Evolutionary conservation across 1,140 invertebrate species (phyloP).

Genomic region (Hestina assimilis): DNA sequence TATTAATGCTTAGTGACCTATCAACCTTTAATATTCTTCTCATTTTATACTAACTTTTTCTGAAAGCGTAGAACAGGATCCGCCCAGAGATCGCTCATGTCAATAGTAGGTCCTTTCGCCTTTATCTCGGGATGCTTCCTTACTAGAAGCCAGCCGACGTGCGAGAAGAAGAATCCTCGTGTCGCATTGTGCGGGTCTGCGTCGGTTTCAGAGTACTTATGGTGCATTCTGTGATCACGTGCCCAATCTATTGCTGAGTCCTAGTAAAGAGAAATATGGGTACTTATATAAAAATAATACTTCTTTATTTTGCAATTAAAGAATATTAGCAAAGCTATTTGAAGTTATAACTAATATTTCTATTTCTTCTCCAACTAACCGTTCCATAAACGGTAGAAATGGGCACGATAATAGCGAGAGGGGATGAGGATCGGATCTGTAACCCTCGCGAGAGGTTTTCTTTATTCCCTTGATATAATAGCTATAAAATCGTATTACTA

Average conservation of each 20-base stretch:
- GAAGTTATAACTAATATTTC: neutral
- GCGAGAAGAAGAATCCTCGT: slow-evolving; percentile 92
- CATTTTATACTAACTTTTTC: slow-evolving; percentile 78
- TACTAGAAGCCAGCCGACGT: slow-evolving; percentile 90
- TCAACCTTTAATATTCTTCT: neutral
- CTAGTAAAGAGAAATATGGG: slow-evolving; percentile 30
- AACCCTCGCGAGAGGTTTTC: too few species aligned
- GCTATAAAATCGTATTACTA: too few species aligned
- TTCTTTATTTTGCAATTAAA: neutral
- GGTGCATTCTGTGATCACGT: slow-evolving; percentile 89
- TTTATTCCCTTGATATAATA: too few species aligned
- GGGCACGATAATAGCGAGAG: too few species aligned
- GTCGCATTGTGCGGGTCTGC: slow-evolving; percentile 90
- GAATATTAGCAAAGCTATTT: neutral
- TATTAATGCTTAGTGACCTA: too few species aligned
- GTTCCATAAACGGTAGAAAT: too few species aligned
- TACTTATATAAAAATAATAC: neutral
- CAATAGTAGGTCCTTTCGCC: slow-evolving; percentile 82
- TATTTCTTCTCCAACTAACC: too few species aligned
- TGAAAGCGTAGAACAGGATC: slow-evolving; percentile 88
- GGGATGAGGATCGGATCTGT: too few species aligned
- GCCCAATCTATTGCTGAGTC: slow-evolving; percentile 78
- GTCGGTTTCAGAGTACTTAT: slow-evolving; percentile 87
- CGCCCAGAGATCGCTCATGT: slow-evolving; percentile 85
- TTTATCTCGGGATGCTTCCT: slow-evolving; percentile 88